Base-by-base conservation (phyloP, 2,888 invertebrate species). In the Anarsia innoxiella region DNA sequence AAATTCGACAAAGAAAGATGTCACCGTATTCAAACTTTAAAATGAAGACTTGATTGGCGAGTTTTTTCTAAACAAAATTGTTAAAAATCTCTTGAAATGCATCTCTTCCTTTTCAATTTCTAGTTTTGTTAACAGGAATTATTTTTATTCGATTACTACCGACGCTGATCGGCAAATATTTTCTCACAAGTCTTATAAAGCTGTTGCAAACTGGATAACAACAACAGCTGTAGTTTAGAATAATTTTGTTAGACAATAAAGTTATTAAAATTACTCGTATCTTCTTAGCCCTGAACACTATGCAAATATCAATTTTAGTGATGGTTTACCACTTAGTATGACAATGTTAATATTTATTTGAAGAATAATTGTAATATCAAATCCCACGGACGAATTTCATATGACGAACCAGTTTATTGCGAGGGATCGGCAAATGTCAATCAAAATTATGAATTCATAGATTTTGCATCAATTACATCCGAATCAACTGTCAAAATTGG, bases 31-130 rank as follows among this genome's bases (percentile, higher is more conserved):
- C 67, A 64, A 64, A 75, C 62, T 76, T 75, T 70, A 65, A 73
- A 79, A 77, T 78, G 72, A 66, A 79, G 80, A 76, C 75, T 80
- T 82, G 83, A 84, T 84, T 80, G 79, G 82, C 68, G 48, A 74
- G 66, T 66, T 79, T 77, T 76, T 74, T 66, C 4, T 53, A 50
- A 49, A 42, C 40, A 57, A 65, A 56, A 59, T 70, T 44, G 59
- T 66, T 64, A 56, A 56, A 59, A 71, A 74, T 77, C 74, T 70
- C 71, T 73, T 65, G 54, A 73, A 71, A 72, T 51, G 59, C 58
- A 68, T 76, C 74, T 70, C 53, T 53, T 56, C 46, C 59, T 61
- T 57, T 69, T 59, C 56, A 65, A 61, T 50, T 49, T 30, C 37
- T 33, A 40, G 41, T 29, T 58, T 60, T 53, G 52, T 44, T 58